Conservation (phyloP, 1,140 invertebrate genomes). For the Akabosia matsudoensis region DNA sequence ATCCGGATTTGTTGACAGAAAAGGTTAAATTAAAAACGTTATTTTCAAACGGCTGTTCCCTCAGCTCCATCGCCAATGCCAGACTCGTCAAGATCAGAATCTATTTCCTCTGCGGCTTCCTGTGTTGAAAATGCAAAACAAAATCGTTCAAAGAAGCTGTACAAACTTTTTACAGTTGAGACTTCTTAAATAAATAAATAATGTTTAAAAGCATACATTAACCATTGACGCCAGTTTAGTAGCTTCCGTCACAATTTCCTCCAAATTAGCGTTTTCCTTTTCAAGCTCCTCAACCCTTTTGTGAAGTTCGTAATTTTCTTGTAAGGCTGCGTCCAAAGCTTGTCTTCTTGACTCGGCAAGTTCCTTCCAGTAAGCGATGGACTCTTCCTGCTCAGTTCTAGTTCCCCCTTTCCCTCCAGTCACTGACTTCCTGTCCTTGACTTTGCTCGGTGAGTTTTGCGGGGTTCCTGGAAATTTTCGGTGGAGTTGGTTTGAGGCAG, state of each 20-base stretch:
- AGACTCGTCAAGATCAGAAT: not conserved
- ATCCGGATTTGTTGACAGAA: no score
- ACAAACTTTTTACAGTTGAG: not conserved
- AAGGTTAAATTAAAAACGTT: no score
- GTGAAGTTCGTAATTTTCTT: constrained; percentile 33
- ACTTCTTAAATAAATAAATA: not conserved
- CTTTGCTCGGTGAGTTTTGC: not conserved
- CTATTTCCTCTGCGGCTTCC: not conserved
- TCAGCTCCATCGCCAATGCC: not conserved
- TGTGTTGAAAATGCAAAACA: not conserved
- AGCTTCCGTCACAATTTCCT: constrained; percentile 24
- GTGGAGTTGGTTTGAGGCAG: not conserved
- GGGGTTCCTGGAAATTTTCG: not conserved
- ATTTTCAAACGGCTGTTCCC: not conserved
- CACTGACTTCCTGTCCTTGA: not conserved
- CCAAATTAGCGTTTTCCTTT: constrained; percentile 24
- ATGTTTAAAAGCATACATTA: not conserved
- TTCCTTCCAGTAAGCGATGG: constrained; percentile 23
- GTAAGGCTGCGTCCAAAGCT: constrained; percentile 19
- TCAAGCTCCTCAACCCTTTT: constrained; percentile 29
- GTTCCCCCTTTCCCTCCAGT: not conserved
- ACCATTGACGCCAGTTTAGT: not conserved
- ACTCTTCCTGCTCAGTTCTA: constrained; percentile 3
- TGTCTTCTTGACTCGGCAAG: constrained; percentile 28
- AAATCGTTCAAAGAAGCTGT: not conserved